Conservation (phyloP, 1,140 invertebrate species). For the Tetragonula clypearis region DNA sequence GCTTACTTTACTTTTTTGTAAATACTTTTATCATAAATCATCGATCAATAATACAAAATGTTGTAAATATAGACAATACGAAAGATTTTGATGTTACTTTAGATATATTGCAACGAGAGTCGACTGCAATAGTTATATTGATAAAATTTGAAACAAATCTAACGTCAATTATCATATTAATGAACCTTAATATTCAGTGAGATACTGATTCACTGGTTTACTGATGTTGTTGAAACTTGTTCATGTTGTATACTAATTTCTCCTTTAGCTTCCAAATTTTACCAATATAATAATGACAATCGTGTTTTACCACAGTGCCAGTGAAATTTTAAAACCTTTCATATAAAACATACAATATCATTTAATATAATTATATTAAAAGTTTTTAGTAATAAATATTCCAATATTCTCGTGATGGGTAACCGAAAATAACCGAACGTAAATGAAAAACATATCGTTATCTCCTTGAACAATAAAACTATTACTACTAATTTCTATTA, state of each 20-base stretch:
- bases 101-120: not conserved
- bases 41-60: not conserved
- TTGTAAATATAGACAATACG: not conserved
- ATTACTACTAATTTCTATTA: not conserved
- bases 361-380: too few species aligned
- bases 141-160: not conserved
- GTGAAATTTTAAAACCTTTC: not conserved
- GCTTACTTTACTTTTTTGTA: not conserved
- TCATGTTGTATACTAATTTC: not conserved
- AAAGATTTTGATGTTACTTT: not conserved
- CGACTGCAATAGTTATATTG: not conserved
- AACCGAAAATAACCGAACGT: not conserved
- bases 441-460: not conserved
- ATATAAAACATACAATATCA: not conserved
- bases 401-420: not conserved
- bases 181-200: too few species aligned
- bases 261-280: not conserved
- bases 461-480: not conserved
- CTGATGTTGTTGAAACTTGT: not conserved
- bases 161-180: too few species aligned
- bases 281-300: not conserved
- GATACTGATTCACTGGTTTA: too few species aligned
- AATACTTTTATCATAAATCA: too few species aligned
- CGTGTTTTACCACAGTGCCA: not conserved
- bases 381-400: not conserved